These are phyloP conservation scores for Orchesellides sinensis DNA, from an alignment of 2,888 invertebrate genomes.

Conservation along the genomic window DNA sequence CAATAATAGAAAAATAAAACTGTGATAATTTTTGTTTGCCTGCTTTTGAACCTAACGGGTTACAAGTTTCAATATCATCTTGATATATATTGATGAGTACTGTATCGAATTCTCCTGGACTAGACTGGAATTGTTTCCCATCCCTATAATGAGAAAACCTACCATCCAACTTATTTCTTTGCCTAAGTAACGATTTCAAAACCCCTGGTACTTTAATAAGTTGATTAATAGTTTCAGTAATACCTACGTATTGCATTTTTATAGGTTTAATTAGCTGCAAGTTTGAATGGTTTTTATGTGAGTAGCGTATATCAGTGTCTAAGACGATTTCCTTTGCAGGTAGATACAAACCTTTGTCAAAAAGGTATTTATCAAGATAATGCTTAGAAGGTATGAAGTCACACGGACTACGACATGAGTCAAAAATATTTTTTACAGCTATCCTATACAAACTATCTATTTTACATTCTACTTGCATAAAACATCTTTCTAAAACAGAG, in stretches of 20 bases:
- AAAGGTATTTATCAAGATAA: too few relatives aligned
- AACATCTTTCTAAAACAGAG: too few relatives aligned
- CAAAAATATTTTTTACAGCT: too few relatives aligned
- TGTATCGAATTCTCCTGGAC: neutral
- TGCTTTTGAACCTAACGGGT: conserved; percentile 42
- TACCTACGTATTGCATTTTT: conserved; percentile 33
- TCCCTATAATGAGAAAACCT: neutral
- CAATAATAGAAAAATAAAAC: neutral
- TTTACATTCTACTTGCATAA: too few relatives aligned
- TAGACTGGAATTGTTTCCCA: neutral
- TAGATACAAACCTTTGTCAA: too few relatives aligned
- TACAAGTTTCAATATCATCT: conserved; percentile 50
- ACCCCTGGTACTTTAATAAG: conserved; percentile 1
- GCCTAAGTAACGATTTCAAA: neutral
- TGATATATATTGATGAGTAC: conserved; percentile 37
- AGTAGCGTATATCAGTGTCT: too few relatives aligned
- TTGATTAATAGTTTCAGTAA: conserved; percentile 2
- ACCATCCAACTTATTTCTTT: neutral
- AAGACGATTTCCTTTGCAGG: too few relatives aligned
- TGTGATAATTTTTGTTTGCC: conserved; percentile 6
- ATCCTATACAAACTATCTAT: too few relatives aligned
- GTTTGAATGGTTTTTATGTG: too few relatives aligned
- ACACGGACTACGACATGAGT: too few relatives aligned
- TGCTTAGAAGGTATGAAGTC: too few relatives aligned
- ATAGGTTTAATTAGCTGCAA: neutral